phyloP scores from a whole-genome alignment of 2,797 vertebrate genomes.

The Halcyon chelicuti region DNA sequence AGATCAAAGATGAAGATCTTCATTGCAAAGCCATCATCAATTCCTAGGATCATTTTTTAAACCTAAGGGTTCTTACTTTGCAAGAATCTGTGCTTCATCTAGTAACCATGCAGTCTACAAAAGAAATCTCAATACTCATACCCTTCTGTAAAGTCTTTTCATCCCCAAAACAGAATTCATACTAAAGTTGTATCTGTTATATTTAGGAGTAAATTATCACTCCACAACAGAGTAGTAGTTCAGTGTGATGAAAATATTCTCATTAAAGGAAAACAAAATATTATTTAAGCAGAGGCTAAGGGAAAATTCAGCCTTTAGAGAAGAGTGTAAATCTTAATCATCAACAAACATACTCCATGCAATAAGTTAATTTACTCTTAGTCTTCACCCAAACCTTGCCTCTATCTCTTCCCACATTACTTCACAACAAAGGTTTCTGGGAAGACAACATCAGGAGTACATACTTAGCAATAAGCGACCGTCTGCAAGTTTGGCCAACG shows the following conservation, averaged over 20 bases:
- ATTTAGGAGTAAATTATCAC: background rate
- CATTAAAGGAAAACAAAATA: background rate
- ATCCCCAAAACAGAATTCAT: background rate
- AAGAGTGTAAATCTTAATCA: background rate
- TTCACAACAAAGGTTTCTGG: background rate
- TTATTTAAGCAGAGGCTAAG: background rate
- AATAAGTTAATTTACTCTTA: background rate
- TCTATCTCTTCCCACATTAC: background rate
- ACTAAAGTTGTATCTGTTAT: background rate
- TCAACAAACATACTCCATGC: background rate
- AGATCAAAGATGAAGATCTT: slow-evolving; percentile 11
- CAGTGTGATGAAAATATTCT: background rate
- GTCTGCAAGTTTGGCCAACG: background rate
- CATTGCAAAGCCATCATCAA: slow-evolving; percentile 16
- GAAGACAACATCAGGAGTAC: background rate
- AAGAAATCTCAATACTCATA: background rate
- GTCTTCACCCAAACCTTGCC: background rate
- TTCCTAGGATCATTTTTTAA: slow-evolving; percentile 32
- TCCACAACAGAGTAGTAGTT: background rate
- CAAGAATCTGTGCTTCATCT: background rate
- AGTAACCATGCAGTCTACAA: background rate
- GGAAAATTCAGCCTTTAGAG: background rate
- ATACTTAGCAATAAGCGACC: background rate
- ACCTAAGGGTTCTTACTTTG: background rate
- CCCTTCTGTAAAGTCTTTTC: background rate